Percentiles rank a stretch among this genome's conserved stretches.
These are phyloP conservation scores for Hanleya hanleyi DNA, from an alignment of 2,888 invertebrate genomes.

Conservation along the genomic window DNA sequence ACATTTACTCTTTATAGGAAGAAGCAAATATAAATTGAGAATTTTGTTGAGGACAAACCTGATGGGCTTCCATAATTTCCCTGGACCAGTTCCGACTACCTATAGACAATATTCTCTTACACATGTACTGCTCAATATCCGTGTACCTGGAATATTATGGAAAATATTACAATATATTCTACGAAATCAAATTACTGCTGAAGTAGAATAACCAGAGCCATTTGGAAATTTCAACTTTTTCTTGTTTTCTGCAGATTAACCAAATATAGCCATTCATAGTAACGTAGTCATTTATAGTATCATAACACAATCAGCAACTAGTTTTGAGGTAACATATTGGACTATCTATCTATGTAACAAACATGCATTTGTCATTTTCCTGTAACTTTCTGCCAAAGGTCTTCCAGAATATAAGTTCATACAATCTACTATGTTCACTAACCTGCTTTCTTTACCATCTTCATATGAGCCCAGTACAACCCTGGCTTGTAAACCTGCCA, in stretches of 20 bases:
- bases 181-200: not conserved
- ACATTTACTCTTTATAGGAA: too few species aligned
- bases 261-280: too few species aligned
- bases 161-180: not conserved
- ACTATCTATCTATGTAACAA: too few species aligned
- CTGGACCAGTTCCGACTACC: constrained; percentile 71
- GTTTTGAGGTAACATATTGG: too few species aligned
- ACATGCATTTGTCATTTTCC: too few species aligned
- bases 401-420: too few species aligned
- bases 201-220: not conserved
- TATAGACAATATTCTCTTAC: constrained; percentile 66
- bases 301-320: too few species aligned
- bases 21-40: too few species aligned
- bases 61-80: constrained; percentile 72
- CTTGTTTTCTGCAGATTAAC: too few species aligned
- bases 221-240: not conserved
- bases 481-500: constrained; percentile 95
- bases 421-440: not conserved
- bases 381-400: too few species aligned
- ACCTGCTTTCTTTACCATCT: constrained; percentile 63
- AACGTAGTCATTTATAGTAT: too few species aligned
- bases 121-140: constrained; percentile 90
- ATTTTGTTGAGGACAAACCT: constrained; percentile 66
- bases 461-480: constrained; percentile 87
- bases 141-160: constrained; percentile 78